These are phyloP conservation scores for Brachionus rotundiformis DNA, from an alignment of 1,140 invertebrate genomes.

Conservation along the genomic window DNA sequence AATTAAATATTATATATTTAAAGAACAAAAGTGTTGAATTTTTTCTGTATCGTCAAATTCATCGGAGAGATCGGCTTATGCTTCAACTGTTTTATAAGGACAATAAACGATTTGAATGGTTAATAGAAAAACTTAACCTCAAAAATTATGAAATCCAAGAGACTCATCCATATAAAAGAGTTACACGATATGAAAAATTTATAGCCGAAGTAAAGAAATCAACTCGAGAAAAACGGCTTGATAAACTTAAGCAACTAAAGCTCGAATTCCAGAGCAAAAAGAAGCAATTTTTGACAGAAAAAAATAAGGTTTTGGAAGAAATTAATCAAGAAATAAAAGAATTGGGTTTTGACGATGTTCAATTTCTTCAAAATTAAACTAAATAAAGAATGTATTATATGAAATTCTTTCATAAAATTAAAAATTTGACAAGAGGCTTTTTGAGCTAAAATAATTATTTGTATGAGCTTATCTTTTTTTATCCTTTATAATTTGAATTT, in stretches of 20 bases:
- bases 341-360: background rate
- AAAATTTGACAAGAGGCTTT: too few relatives aligned
- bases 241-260: background rate
- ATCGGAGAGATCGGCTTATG: conserved; percentile 34
- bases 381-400: background rate
- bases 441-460: too few relatives aligned
- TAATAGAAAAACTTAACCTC: conserved; percentile 5
- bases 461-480: too few relatives aligned
- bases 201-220: background rate
- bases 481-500: too few relatives aligned
- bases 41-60: conserved; percentile 33
- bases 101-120: conserved; percentile 28
- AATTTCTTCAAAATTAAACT: background rate
- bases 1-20: background rate
- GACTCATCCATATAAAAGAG: conserved; percentile 24
- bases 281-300: background rate
- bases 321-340: conserved; percentile 18
- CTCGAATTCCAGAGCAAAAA: background rate
- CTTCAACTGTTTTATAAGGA: conserved; percentile 8
- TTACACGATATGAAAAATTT: conserved; percentile 14
- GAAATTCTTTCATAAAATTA: too few relatives aligned
- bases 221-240: conserved; percentile 21
- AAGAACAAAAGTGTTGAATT: conserved; percentile 38
- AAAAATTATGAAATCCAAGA: background rate
- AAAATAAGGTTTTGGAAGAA: conserved; percentile 1